phyloP scores from a whole-genome alignment of 2,797 vertebrate genomes.

The Enteromius viviparus region DNA sequence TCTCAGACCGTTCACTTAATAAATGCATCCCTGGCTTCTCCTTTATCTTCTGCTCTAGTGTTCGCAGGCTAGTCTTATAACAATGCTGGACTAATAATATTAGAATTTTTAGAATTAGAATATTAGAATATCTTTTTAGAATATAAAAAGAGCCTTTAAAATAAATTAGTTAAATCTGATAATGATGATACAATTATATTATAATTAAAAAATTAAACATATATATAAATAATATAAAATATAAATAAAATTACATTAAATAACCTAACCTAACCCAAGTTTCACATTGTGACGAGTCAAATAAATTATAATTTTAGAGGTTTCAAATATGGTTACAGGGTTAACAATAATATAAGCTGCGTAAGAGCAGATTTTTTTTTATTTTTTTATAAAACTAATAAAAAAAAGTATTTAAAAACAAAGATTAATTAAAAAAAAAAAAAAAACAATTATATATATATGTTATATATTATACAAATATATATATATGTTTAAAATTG shows the following conservation, averaged over 20 bases:
- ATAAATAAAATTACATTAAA: neutral
- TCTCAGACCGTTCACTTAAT: constrained; percentile 34
- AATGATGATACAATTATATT: neutral
- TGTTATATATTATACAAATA: too few relatives aligned
- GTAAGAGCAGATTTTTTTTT: neutral
- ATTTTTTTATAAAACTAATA: neutral
- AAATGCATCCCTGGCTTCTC: constrained; percentile 38
- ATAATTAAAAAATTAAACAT: neutral
- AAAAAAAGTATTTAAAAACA: too few relatives aligned
- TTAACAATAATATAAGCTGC: neutral
- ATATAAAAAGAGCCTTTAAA: neutral
- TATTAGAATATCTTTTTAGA: too few relatives aligned
- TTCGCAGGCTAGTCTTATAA: neutral
- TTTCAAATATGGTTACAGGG: neutral
- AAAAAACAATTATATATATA: too few relatives aligned
- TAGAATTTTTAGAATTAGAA: too few relatives aligned
- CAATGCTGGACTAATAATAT: neutral
- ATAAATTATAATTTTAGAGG: neutral
- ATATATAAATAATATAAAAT: too few relatives aligned
- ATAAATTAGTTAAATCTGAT: neutral
- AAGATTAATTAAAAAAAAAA: too few relatives aligned
- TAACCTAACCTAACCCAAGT: too few relatives aligned
- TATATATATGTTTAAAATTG: too few relatives aligned
- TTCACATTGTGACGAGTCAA: too few relatives aligned
- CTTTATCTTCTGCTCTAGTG: neutral